A percentile compares a stretch with the other conserved stretches of the same genome.
phyloP scores from a whole-genome alignment of 2,888 invertebrate genomes.

The Clusia tigrina region DNA sequence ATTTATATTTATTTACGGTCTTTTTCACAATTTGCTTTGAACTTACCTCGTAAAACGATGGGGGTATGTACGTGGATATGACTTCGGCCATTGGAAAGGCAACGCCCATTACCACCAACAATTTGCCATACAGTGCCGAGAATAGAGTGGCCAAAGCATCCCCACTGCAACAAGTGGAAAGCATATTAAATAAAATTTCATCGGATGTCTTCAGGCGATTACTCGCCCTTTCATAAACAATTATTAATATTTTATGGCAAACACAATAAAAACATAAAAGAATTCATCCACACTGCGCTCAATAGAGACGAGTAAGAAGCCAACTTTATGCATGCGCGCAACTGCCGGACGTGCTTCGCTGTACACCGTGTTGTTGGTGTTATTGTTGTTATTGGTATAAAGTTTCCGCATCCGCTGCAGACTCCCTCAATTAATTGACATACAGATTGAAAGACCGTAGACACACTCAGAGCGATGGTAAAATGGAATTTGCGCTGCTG shows the following conservation, averaged over 20 bases:
- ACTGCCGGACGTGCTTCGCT: too few relatives aligned
- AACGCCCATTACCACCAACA: conserved; percentile 92
- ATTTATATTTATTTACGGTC: background rate
- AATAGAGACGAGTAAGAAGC: too few relatives aligned
- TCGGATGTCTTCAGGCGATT: too few relatives aligned
- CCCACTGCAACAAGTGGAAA: conserved; percentile 71
- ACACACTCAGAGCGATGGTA: background rate
- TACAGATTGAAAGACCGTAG: conserved; percentile 5
- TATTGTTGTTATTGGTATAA: too few relatives aligned
- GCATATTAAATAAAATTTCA: too few relatives aligned
- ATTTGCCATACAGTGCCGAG: conserved; percentile 92
- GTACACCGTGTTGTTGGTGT: too few relatives aligned
- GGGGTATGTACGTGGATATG: conserved; percentile 92
- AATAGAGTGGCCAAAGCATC: conserved; percentile 89
- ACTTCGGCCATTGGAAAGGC: conserved; percentile 97
- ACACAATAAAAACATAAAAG: background rate
- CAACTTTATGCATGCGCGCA: too few relatives aligned
- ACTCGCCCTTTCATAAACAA: too few relatives aligned
- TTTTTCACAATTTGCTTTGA: background rate
- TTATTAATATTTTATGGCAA: too few relatives aligned
- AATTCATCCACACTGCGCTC: too few relatives aligned
- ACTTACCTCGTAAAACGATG: conserved; percentile 88
- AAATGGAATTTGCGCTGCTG: background rate
- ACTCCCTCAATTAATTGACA: conserved; percentile 18
- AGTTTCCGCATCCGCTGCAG: conserved; percentile 13